Base-by-base conservation (phyloP, 2,797 vertebrate genomes). In the Phoxinus dragarum region DNA sequence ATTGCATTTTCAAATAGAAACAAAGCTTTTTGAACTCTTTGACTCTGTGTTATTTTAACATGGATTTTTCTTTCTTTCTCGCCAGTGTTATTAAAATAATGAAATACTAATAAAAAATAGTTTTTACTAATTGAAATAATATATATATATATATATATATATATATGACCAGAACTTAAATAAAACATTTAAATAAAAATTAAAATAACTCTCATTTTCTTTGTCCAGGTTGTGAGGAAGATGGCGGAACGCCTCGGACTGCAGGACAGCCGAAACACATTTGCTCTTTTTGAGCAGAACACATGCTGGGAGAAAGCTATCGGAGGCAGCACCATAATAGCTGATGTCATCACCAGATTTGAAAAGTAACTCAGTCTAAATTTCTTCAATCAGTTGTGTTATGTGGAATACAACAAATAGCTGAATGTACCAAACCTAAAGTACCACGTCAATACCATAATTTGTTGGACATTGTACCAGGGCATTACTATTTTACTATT, bases 261-360 rank as follows among this genome's bases (percentile, higher is more conserved):
- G 91, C 95, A 96, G 56, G 94, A 96, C 56, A 99, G 98, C 93
- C 96, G 92, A 85, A 98, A 98, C 89, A 95, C 96, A 0, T 98
- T 99, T 86, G 96, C 97, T 0, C 95, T 99, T 91, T 98, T 96
- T 0, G 96, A 98, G 92, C 97, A 97, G 93, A 96, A 94, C 19
- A 92, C 94, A 76, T 91, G 96, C 86, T 96, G 96, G 92, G 97
- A 98, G 94, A 95, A 96, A 92, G 95, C 96, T 1, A 92, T 98
- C 38, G 91, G 94, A 21, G 96, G 96, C 49, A 90, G 93, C 84
- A 94, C 96, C 67, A 94, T 98, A 90, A 94, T 98, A 74, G 98
- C 97, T 12, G 97, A 99, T 88, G 94, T 97, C 93, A 95, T 99
- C 93, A 97, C 97, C 95, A 98, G 97, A 96, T 99, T 96, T 94